Conservation (phyloP, 2,113 vertebrate species). For the Oreochromis spilurus region DNA sequence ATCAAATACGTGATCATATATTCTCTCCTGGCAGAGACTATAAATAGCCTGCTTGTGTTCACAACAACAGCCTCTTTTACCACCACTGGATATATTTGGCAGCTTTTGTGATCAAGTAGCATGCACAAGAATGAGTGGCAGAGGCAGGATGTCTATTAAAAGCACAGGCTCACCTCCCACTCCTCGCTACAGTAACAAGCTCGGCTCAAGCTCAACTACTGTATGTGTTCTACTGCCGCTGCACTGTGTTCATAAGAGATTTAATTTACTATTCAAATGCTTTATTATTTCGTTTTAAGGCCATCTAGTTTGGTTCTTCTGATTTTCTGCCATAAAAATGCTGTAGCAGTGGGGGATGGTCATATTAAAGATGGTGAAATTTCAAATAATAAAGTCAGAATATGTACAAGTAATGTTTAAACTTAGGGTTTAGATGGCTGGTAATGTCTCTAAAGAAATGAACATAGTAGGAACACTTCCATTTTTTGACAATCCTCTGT, state of each 20-base stretch:
- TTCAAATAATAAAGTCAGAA: neutral
- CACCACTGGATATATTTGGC: constrained; percentile 71
- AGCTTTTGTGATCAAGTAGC: constrained; percentile 63
- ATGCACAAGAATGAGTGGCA: constrained; percentile 55
- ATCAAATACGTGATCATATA: constrained; percentile 18
- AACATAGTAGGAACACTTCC: neutral
- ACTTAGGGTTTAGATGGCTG: neutral
- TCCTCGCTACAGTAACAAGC: constrained; percentile 51
- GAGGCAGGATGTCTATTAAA: constrained; percentile 63
- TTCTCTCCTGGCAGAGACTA: constrained; percentile 20
- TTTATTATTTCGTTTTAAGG: neutral
- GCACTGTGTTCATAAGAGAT: neutral
- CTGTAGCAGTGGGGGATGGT: neutral
- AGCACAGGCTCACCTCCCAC: constrained; percentile 65
- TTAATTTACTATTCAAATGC: neutral
- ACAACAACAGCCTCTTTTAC: constrained; percentile 58
- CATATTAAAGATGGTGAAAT: neutral
- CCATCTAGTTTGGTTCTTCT: neutral
- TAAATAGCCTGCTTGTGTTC: constrained; percentile 48
- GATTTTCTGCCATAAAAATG: neutral
- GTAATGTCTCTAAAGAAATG: neutral
- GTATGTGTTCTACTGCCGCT: neutral
- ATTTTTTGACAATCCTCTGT: neutral
- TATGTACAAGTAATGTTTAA: neutral
- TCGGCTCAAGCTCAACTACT: neutral